Evolutionary conservation across 2,888 invertebrate species (phyloP).

Genomic region (Cryptus viduatorius): DNA sequence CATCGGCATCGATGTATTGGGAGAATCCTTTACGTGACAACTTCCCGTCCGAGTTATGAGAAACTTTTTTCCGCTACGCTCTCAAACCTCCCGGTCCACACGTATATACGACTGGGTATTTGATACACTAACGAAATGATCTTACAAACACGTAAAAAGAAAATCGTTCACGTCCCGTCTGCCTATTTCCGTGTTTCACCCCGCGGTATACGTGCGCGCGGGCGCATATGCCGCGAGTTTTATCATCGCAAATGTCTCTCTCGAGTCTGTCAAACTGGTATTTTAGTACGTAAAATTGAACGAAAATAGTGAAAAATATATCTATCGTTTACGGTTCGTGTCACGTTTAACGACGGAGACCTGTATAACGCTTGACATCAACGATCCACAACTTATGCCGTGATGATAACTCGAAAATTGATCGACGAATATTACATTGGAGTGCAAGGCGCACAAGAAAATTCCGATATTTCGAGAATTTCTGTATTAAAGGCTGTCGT

Average conservation of each 20-base stretch:
- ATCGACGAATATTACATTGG: not conserved
- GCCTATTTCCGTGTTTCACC: no score
- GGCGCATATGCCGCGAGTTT: no score
- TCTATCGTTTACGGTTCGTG: no score
- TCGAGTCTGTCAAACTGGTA: no score
- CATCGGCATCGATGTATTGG: conserved; percentile 1
- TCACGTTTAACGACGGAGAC: no score
- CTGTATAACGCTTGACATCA: no score
- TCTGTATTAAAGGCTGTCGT: not conserved
- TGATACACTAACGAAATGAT: not conserved
- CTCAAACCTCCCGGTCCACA: not conserved
- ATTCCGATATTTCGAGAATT: not conserved
- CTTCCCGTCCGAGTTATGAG: not conserved
- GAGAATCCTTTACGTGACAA: conserved; percentile 10
- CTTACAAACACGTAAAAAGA: not conserved
- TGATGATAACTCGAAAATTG: not conserved
- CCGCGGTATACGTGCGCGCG: no score
- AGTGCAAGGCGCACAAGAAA: not conserved
- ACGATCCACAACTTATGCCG: not conserved
- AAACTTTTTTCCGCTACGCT: not conserved
- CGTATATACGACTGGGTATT: not conserved
- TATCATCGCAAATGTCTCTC: no score
- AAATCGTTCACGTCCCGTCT: no score
- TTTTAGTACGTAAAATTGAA: no score
- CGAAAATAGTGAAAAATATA: no score